Base-by-base conservation (phyloP, 2,113 vertebrate genomes). In the Mustela nigripes region DNA sequence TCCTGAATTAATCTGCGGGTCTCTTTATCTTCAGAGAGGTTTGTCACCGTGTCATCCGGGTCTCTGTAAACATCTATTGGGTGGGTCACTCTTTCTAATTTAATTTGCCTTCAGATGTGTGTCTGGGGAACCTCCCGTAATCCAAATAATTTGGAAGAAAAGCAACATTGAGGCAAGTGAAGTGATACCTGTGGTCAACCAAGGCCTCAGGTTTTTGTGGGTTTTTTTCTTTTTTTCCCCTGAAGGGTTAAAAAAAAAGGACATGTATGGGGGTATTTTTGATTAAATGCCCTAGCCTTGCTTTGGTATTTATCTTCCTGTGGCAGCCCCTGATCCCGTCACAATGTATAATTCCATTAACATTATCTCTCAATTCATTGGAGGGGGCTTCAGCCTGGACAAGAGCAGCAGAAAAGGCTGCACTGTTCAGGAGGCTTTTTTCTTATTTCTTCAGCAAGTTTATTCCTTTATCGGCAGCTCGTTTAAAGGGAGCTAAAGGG, bases 71-170 rank as follows among this genome's bases (percentile, higher is more conserved):
- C 97, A 98, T 69, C 71, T 97, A 92, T 97, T 98, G 98, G 97
- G 96, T 96, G 92, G 98, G 97, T 97, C 97, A 98, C 89, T 97
- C 96, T 98, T 97, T 97, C 98, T 98, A 96, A 98, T 99, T 98
- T 97, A 98, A 98, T 98, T 98, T 98, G 94, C 95, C 96, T 96
- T 98, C 95, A 97, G 79, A 91, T 76, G 26, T 67, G 3, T 86
- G 36, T 62, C 6, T 7, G 28, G 1, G 28, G 31, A 45, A 45
- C 97, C 48, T 82, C 69, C 91, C 60, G 80, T 93, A 96, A 98
- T 98, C 93, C 87, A 95, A 98, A 98, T 98, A 97, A 98, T 98
- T 98, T 98, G 97, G 97, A 98, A 98, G 98, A 97, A 98, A 69
- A 97, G 95, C 96, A 93, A 92, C 96, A 93, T 97, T 91, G 96